Base-by-base conservation (phyloP, 2,113 vertebrate species). In the Mustelus asterias region DNA sequence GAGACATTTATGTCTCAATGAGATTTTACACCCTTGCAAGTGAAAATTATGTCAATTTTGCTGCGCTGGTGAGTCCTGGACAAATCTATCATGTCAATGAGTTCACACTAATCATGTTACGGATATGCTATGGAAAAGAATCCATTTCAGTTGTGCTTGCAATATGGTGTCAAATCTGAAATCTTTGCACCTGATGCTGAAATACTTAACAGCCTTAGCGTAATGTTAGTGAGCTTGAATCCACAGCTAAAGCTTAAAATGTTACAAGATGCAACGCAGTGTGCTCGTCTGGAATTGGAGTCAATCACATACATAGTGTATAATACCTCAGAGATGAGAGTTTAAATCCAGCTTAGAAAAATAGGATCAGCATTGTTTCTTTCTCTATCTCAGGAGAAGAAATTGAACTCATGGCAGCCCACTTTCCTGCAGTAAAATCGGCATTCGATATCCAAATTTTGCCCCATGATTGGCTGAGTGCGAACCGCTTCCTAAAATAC, bases 151-250 rank as follows among this genome's bases (percentile, higher is more conserved):
- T 94, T 94, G 16, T 94, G 92, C 92, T 44, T 26, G 63, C 63
- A 94, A 69, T 94, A 69, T 94, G 37, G 22, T 67, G 65, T 67
- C 63, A 94, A 7, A 8, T 69, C 33, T 94, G 92, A 70, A 67
- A 94, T 67, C 92, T 70, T 67, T 94, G 67, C 65, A 94, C 92
- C 92, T 94, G 63, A 69, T 67, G 63, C 37, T 69, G 63, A 94
- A 94, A 94, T 94, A 94, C 63, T 94, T 94, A 94, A 94, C 92
- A 67, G 92, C 92, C 65, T 94, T 94, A 41, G 37, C 26, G n/a
- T 26, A 41, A 37, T 24, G 63, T 41, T 67, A 67, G 65, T 69
- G 65, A 69, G 60, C 20, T 14, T n/a, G 92, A 90, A 60, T 90
- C 88, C 18, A 29, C 54, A 90, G 54, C 26, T 58, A 90, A 90